Evolutionary conservation across 2,113 vertebrate genomes (phyloP).

Genomic region (Ursus arctos): DNA sequence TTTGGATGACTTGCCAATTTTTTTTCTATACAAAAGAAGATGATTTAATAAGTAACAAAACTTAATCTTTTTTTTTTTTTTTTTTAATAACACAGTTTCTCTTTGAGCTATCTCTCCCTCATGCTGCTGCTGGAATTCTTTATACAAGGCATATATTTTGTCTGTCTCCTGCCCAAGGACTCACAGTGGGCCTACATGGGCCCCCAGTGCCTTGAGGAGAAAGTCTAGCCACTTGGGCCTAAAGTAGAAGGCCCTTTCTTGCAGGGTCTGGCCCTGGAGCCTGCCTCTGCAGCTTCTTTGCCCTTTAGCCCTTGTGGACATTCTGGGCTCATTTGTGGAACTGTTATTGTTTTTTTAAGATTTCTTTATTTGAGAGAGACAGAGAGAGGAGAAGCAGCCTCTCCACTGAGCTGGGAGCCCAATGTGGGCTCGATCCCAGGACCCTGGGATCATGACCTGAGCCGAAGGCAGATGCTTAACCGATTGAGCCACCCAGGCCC

Average conservation of each 20-base stretch:
- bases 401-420: background rate
- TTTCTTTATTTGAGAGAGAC: background rate
- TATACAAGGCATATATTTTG: background rate
- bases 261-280: background rate
- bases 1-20: background rate
- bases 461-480: background rate
- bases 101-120: background rate
- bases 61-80: background rate
- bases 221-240: too few relatives aligned
- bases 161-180: background rate
- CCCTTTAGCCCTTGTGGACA: too few relatives aligned
- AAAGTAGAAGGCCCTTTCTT: background rate
- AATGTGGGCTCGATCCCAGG: background rate
- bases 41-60: slow-evolving; percentile 25
- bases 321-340: background rate
- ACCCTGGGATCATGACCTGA: background rate
- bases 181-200: rapidly evolving
- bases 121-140: background rate
- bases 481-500: background rate
- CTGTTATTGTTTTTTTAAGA: background rate
- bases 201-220: background rate
- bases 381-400: background rate
- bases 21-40: background rate
- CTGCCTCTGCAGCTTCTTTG: background rate
- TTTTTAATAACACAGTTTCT: background rate